These are phyloP conservation scores for Rhodinocichla rosea DNA, from an alignment of 2,113 vertebrate genomes.

Conservation along the genomic window DNA sequence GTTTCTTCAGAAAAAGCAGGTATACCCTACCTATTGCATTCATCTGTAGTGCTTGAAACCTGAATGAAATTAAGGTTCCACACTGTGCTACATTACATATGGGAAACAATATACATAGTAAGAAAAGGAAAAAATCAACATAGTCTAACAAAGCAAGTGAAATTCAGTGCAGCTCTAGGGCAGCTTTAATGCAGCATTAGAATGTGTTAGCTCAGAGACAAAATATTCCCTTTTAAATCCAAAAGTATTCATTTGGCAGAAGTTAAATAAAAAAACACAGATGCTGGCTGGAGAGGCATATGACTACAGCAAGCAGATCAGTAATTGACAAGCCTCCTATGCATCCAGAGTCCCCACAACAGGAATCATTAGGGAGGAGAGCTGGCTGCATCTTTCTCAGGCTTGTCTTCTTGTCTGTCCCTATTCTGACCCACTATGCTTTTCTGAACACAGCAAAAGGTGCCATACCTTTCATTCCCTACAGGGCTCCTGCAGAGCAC, in stretches of 20 bases:
- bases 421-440: background rate
- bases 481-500: background rate
- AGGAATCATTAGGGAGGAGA: background rate
- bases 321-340: slow-evolving; percentile 39
- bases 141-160: slow-evolving; percentile 64
- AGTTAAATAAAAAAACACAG: slow-evolving; percentile 71
- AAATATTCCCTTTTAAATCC: slow-evolving; percentile 67
- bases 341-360: background rate
- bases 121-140: slow-evolving; percentile 42
- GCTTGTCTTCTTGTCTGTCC: background rate
- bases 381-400: slow-evolving; percentile 13
- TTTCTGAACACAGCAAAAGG: background rate
- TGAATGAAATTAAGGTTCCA: slow-evolving; percentile 69
- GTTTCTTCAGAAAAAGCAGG: slow-evolving; percentile 70
- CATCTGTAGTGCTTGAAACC: slow-evolving; percentile 73
- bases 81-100: slow-evolving; percentile 73
- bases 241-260: slow-evolving; percentile 72
- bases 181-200: slow-evolving; percentile 75
- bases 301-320: slow-evolving; percentile 73
- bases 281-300: slow-evolving; percentile 74
- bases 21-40: slow-evolving; percentile 74
- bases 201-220: slow-evolving; percentile 66
- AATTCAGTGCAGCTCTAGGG: slow-evolving; percentile 76
- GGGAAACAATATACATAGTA: slow-evolving; percentile 61
- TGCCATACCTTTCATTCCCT: background rate